Conservation (phyloP, 2,888 invertebrate genomes). For the Dyspetes luteomarginatus region DNA sequence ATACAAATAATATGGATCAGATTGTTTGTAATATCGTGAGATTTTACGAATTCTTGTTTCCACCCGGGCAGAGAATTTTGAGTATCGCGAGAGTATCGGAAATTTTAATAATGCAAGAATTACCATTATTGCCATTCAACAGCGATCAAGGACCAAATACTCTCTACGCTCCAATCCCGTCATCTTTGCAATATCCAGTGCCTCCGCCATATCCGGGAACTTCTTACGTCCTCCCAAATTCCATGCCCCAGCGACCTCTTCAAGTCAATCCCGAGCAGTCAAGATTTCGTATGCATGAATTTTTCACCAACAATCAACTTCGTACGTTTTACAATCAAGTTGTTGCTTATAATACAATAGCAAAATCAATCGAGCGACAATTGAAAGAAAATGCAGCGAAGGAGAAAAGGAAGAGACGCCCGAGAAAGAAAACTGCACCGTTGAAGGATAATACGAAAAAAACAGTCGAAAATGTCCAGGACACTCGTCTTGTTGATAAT, state of each 20-base stretch:
- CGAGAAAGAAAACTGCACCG: neutral
- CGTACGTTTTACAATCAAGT: neutral
- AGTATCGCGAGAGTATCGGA: neutral
- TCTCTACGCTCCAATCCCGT: neutral
- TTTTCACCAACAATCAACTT: neutral
- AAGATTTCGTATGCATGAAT: neutral
- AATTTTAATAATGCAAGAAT: neutral
- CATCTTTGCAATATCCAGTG: neutral
- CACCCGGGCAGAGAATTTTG: neutral
- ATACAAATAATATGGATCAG: neutral
- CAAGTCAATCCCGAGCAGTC: neutral
- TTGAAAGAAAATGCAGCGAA: neutral
- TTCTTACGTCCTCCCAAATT: neutral
- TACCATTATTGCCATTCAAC: too few species aligned
- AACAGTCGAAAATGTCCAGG: neutral
- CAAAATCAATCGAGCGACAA: neutral
- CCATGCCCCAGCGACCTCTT: neutral
- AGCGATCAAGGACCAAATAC: neutral
- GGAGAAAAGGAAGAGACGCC: neutral
- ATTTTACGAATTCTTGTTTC: neutral
- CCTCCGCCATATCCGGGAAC: neutral
- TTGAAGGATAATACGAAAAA: neutral
- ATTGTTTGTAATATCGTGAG: neutral
- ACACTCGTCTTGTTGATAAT: neutral
- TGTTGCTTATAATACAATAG: neutral